phyloP scores from a whole-genome alignment of 2,113 vertebrate species.

The Podiceps cristatus region DNA sequence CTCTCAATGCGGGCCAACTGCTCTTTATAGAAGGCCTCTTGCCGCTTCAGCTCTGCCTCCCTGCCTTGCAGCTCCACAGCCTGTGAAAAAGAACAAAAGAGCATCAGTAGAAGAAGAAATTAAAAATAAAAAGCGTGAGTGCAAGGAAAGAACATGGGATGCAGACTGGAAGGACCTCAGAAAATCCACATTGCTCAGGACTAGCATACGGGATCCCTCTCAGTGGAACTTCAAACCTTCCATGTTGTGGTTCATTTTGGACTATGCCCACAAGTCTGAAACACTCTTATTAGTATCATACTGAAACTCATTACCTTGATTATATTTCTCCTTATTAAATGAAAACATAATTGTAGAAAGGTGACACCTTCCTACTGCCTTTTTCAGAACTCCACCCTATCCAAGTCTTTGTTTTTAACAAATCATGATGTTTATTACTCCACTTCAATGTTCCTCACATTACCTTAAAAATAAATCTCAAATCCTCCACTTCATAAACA shows the following conservation, averaged over 20 bases:
- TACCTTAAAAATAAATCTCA: background rate
- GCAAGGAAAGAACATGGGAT: background rate
- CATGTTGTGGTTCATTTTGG: background rate
- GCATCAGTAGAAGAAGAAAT: background rate
- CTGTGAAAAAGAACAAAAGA: conserved; percentile 71
- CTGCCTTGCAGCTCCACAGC: conserved; percentile 81
- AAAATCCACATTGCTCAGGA: background rate
- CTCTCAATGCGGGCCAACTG: conserved; percentile 87
- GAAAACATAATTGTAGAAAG: background rate
- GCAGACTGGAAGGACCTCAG: background rate
- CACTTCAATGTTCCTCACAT: background rate
- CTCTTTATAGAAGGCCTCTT: conserved; percentile 87
- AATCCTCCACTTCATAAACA: background rate
- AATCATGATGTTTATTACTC: background rate
- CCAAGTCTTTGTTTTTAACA: background rate
- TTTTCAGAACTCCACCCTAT: background rate
- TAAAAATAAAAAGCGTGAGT: background rate
- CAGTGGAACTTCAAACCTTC: background rate
- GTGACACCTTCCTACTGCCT: background rate
- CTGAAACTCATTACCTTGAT: background rate
- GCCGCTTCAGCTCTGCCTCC: conserved; percentile 82
- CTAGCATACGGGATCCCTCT: background rate
- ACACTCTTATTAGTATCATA: background rate
- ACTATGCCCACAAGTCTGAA: background rate
- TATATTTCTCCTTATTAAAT: background rate